Evolutionary conservation across 2,888 invertebrate genomes (phyloP), one percentile per base, ranked within the genome.

Genomic region (Callosobruchus maculatus): DNA sequence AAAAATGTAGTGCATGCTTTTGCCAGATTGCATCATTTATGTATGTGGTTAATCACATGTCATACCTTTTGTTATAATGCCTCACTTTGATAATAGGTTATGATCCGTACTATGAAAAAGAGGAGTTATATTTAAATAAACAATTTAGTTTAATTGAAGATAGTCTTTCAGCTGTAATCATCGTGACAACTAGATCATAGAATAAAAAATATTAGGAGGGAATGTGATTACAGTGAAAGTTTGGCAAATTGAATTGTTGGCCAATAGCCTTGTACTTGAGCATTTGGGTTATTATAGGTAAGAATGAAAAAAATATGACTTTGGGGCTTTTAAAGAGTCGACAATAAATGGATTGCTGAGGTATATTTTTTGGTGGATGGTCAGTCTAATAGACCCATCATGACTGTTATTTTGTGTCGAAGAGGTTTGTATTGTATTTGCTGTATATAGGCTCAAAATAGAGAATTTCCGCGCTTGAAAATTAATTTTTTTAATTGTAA

Each of bases 401-500:
- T 22, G n/a, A n/a, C n/a, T n/a, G 67, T 70, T 74, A 71, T 69
- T 75, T 76, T 73, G 70, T 76, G 67, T 68, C 49, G 70, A 74
- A 76, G 74, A 74, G 76, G 76, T 74, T 78, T 78, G 77, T 74
- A 75, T 76, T 77, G 74, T 76, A 72, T 73, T 76, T 77, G 78
- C 78, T 78, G 78, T 78, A 78, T 74, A 78, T 78, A 78, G 74
- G 77, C 78, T 78, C 74, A 73, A 76, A 76, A 76, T 75, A 76
- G 75, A 75, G 75, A 75, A 75, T 74, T 74, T 76, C 73, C 70
- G 31, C 70, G 76, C 78, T 78, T 77, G 68, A 26, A 76, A 72
- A 72, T 73, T 76, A 13, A 3, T 13, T 13, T 49, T 49, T 49
- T 71, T 71, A 74, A 26, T 68, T 68, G 67, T 22, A 74, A 71